These are phyloP conservation scores for Drosophila kikkawai DNA, from an alignment of 1,140 invertebrate genomes.

Conservation along the genomic window DNA sequence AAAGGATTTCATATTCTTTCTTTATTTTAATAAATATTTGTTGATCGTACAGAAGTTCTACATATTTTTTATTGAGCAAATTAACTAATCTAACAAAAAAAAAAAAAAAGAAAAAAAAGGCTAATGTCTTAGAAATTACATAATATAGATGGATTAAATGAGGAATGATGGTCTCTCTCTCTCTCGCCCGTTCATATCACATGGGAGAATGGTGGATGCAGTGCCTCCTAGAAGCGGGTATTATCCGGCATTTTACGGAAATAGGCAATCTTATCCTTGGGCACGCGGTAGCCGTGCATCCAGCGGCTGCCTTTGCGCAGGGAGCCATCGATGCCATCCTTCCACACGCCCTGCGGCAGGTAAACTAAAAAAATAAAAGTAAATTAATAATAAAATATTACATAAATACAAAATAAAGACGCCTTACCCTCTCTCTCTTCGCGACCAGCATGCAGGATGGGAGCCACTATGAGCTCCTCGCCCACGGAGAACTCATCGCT, in stretches of 20 bases:
- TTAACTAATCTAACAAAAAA: not conserved
- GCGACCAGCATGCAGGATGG: conserved; percentile 90
- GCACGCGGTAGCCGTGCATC: conserved; percentile 94
- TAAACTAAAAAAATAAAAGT: conserved; percentile 87
- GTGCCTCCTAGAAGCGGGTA: conserved; percentile 89
- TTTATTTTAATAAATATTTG: conserved; percentile 3
- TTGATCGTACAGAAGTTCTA: not conserved
- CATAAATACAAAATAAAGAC: not conserved
- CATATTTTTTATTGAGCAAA: not conserved
- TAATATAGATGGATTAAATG: conserved; percentile 13
- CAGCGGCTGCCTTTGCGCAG: conserved; percentile 94
- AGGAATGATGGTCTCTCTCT: conserved; percentile 9
- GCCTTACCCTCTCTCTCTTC: conserved; percentile 87
- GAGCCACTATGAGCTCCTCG: conserved; percentile 96
- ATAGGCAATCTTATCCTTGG: conserved; percentile 92
- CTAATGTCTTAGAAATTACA: conserved; percentile 17
- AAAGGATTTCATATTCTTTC: not conserved
- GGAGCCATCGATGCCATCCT: conserved; percentile 94
- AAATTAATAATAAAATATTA: not conserved
- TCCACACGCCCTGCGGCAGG: conserved; percentile 94
- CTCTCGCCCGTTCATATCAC: conserved; percentile 33
- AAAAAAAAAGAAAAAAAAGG: not conserved
- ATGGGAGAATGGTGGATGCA: conserved; percentile 4
- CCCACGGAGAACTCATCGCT: conserved; percentile 96
- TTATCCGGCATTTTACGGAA: conserved; percentile 94